Conservation (phyloP, 2,797 vertebrate species). For the Labroides dimidiatus region DNA sequence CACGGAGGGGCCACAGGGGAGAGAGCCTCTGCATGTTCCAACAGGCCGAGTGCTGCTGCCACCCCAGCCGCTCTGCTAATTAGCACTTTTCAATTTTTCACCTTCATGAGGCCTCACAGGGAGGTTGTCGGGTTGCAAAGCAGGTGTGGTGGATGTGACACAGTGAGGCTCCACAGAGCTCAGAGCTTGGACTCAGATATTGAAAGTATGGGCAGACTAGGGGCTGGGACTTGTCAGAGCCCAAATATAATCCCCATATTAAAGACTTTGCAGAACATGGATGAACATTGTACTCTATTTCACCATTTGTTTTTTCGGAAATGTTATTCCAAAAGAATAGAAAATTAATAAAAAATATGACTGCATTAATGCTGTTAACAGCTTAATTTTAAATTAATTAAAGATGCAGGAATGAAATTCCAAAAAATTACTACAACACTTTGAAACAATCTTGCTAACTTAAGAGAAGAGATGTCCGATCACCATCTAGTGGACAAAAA, state of each 20-base stretch:
- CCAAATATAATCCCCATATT: no score
- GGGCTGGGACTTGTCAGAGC: no score
- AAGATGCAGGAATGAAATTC: neutral
- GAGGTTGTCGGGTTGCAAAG: slow-evolving; percentile 22
- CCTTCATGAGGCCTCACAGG: slow-evolving; percentile 37
- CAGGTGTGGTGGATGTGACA: slow-evolving; percentile 18
- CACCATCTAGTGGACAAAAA: no score
- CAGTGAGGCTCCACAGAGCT: neutral
- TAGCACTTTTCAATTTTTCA: slow-evolving; percentile 67
- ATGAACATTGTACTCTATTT: neutral
- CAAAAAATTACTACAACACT: no score
- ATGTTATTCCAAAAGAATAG: neutral
- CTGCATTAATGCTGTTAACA: no score
- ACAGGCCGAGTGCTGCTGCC: slow-evolving; percentile 63
- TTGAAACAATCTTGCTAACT: no score
- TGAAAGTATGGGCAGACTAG: no score
- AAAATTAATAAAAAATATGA: neutral
- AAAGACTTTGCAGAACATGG: no score
- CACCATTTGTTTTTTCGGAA: neutral
- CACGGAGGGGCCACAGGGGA: slow-evolving; percentile 51
- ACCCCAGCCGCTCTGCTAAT: slow-evolving; percentile 58
- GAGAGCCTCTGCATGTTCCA: slow-evolving; percentile 61
- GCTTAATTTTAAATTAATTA: neutral
- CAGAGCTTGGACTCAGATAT: neutral
- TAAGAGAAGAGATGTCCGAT: no score